Conservation (phyloP, 2,797 vertebrate species). For the Hipposideros larvatus region DNA sequence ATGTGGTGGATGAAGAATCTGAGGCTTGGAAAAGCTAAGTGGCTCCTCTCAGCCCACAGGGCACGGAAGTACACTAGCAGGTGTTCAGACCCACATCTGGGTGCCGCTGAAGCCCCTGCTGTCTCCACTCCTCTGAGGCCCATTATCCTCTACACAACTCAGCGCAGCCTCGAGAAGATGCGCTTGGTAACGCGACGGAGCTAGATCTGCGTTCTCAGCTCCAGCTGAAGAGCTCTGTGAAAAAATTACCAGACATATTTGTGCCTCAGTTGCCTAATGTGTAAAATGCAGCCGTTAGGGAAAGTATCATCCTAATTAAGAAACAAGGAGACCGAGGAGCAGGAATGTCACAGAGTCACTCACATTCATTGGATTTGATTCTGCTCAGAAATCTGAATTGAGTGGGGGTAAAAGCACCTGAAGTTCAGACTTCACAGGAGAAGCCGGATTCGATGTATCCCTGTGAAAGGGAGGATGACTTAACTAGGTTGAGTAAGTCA, state of each 20-base stretch:
- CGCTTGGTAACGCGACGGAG: background rate
- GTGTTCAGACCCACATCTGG: background rate
- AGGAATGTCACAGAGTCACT: background rate
- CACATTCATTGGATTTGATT: background rate
- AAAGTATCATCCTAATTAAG: background rate
- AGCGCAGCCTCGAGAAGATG: rapidly evolving
- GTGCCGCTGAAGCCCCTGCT: background rate
- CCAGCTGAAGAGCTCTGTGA: background rate
- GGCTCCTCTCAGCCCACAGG: background rate
- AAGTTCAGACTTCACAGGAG: background rate
- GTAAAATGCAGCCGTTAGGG: background rate
- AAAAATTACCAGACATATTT: background rate
- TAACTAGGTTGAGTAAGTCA: background rate
- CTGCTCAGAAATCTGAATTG: background rate
- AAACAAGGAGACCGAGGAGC: background rate
- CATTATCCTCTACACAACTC: constrained; percentile 58
- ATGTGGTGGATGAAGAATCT: background rate
- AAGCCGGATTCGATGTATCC: background rate
- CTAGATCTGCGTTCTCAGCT: background rate
- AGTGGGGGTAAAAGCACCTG: background rate
- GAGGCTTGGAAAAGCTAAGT: background rate
- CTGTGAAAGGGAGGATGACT: background rate
- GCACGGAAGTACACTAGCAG: background rate
- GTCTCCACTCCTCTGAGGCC: background rate
- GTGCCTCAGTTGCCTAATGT: background rate